Conservation (phyloP, 2,888 invertebrate species). For the Cephus pulcher region DNA sequence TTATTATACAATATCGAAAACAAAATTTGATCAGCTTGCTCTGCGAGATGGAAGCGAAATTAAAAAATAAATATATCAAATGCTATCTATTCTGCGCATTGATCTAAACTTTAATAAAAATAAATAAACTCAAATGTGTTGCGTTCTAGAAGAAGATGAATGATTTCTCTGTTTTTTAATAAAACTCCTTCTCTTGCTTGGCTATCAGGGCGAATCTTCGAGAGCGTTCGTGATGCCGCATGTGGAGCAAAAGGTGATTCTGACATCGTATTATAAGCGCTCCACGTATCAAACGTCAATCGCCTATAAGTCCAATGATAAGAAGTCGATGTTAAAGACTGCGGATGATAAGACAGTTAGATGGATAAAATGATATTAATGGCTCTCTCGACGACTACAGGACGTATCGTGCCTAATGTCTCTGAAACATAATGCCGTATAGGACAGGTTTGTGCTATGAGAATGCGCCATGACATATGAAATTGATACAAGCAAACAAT, state of each 20-base stretch:
- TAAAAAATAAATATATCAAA: too few relatives aligned
- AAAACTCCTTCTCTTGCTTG: neutral
- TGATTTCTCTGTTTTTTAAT: neutral
- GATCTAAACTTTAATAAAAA: neutral
- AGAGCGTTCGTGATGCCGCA: neutral
- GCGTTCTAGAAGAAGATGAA: neutral
- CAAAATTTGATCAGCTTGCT: neutral
- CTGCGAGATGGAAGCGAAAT: neutral
- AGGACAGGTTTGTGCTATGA: slow-evolving; percentile 59
- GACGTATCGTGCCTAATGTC: slow-evolving; percentile 42
- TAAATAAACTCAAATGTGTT: neutral
- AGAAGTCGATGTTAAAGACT: neutral
- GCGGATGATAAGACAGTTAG: neutral
- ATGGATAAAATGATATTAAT: neutral
- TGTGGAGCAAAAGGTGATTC: neutral
- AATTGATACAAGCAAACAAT: neutral
- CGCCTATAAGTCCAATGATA: neutral
- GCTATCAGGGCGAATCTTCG: neutral
- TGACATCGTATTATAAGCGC: neutral
- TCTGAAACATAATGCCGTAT: slow-evolving; percentile 61
- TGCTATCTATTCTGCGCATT: neutral
- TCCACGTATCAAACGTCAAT: neutral
- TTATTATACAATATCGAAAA: neutral
- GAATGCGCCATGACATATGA: slow-evolving; percentile 21
- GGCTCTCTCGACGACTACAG: neutral